phyloP scores from a whole-genome alignment of 2,888 invertebrate genomes.

The Standfussiana lucernea region DNA sequence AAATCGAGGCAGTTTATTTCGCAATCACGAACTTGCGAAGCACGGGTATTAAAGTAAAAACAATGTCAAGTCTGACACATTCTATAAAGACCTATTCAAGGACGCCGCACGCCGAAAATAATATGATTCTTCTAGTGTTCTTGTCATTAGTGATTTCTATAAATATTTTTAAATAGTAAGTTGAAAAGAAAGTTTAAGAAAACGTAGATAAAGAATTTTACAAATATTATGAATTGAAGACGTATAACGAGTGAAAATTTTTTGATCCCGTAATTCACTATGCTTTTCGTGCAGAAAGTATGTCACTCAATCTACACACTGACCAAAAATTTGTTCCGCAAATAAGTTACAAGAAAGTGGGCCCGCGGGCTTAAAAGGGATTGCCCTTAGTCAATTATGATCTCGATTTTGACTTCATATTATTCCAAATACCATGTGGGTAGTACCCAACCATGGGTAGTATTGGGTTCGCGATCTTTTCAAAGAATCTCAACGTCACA shows the following conservation, averaged over 20 bases:
- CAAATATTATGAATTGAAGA: not conserved
- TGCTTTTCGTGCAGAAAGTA: not conserved
- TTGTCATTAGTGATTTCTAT: not conserved
- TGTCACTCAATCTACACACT: not conserved
- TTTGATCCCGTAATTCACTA: not conserved
- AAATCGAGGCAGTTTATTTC: slow-evolving; percentile 45
- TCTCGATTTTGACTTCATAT: not conserved
- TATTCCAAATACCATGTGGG: not conserved
- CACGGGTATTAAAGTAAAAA: slow-evolving; percentile 30
- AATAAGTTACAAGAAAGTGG: not conserved
- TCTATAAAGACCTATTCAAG: slow-evolving; percentile 37
- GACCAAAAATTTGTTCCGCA: not conserved
- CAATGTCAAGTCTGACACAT: slow-evolving; percentile 38
- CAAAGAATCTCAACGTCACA: not conserved
- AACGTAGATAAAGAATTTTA: not conserved
- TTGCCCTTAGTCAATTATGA: not conserved
- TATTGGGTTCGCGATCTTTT: not conserved
- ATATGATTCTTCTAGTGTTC: slow-evolving; percentile 39
- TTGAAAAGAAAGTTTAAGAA: not conserved
- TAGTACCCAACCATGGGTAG: too few relatives aligned
- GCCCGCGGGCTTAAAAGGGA: not conserved
- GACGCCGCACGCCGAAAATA: slow-evolving; percentile 30
- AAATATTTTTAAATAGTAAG: not conserved
- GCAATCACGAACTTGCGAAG: slow-evolving; percentile 25
- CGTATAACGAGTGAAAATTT: not conserved